Conservation (phyloP, 2,888 invertebrate species). For the Andrena hattorfiana region DNA sequence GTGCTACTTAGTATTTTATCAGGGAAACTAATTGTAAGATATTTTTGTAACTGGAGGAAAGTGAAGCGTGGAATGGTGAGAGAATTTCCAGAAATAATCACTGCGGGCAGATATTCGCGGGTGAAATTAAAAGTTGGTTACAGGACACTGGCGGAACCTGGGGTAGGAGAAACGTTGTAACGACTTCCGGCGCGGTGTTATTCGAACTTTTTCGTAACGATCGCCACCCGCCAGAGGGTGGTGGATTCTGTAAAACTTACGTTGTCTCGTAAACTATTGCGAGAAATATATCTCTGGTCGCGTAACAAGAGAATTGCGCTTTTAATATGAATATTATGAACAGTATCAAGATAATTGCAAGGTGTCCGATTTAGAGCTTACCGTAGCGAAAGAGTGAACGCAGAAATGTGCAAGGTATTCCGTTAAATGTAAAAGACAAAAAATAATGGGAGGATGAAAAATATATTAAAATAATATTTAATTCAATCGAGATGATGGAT, state of each 20-base stretch:
- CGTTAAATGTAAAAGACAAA: too few species aligned
- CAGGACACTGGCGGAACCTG: neutral
- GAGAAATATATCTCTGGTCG: slow-evolving; percentile 8
- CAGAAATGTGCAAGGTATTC: too few species aligned
- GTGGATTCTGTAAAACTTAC: slow-evolving; percentile 28
- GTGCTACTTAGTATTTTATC: neutral
- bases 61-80: neutral
- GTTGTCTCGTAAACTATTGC: slow-evolving; percentile 32
- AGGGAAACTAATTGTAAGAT: neutral
- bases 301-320: neutral
- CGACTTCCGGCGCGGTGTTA: slow-evolving; percentile 54
- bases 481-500: too few species aligned
- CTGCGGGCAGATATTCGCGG: neutral
- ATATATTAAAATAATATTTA: too few species aligned
- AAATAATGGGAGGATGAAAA: too few species aligned
- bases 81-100: slow-evolving; percentile 31
- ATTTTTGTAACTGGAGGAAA: neutral
- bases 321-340: neutral
- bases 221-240: neutral
- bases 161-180: slow-evolving; percentile 42
- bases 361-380: too few species aligned
- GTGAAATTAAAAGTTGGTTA: slow-evolving; percentile 37
- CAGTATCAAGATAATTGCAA: too few species aligned
- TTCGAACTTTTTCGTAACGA: slow-evolving; percentile 49
- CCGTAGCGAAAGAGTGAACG: too few species aligned